Conservation (phyloP, 1,140 invertebrate species). For the Zaprionus camerounensis region DNA sequence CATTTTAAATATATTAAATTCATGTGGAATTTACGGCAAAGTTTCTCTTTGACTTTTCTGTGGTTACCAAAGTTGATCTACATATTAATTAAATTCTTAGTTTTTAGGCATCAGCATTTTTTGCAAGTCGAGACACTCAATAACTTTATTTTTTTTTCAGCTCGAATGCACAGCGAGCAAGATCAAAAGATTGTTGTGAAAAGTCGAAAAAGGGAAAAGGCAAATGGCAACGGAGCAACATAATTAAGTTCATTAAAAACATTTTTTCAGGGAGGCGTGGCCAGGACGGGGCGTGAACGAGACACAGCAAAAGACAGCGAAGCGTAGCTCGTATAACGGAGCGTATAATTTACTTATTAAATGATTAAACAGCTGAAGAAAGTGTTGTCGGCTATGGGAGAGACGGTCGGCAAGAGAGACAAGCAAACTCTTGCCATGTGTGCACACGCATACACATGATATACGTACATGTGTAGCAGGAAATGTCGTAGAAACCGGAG, state of each 20-base stretch:
- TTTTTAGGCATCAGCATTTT: slow-evolving; percentile 6
- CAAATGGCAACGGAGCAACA: slow-evolving; percentile 12
- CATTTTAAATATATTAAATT: slow-evolving; percentile 1
- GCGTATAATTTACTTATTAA: slow-evolving; percentile 76
- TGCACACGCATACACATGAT: slow-evolving; percentile 17
- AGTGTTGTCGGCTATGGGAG: slow-evolving; percentile 50
- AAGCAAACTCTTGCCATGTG: slow-evolving; percentile 51
- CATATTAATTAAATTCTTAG: slow-evolving; percentile 3
- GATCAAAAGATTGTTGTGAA: slow-evolving; percentile 1
- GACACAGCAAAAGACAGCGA: neutral
- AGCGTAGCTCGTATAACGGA: slow-evolving; percentile 22
- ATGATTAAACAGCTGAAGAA: slow-evolving; percentile 69
- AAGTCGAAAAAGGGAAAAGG: slow-evolving; percentile 14
- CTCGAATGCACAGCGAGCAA: slow-evolving; percentile 13
- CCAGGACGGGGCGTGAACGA: neutral
- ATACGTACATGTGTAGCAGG: slow-evolving; percentile 4
- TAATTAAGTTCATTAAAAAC: slow-evolving; percentile 75
- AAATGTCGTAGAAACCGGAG: slow-evolving; percentile 3
- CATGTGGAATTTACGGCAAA: neutral
- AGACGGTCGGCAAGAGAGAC: neutral
- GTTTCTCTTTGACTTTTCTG: neutral
- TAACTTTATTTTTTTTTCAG: slow-evolving; percentile 1
- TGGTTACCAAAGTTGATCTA: neutral
- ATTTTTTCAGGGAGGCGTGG: slow-evolving; percentile 33
- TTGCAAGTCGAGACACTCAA: neutral